Evolutionary conservation across 2,888 invertebrate genomes (phyloP), one percentile per base, ranked within the genome.

Genomic region (Selenia dentaria): DNA sequence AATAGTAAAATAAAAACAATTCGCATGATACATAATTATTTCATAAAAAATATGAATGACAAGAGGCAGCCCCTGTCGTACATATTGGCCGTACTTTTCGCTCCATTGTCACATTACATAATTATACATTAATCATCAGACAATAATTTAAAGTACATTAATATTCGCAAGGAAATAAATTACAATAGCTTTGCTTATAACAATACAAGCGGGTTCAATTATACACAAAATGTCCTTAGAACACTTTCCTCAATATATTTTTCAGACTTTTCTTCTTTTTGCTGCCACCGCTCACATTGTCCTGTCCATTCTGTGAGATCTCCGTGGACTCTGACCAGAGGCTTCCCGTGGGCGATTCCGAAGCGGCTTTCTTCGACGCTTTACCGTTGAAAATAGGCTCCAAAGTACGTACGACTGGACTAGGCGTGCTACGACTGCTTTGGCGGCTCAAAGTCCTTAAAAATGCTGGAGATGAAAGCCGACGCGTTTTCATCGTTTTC

Each of bases 241-340:
- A 96, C 74, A 96, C 94, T 91, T 95, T 96, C 65, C 93, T 95
- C 72, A 96, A 92, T 75, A 96, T 93, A 82, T 94, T 94, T 77
- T 94, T 95, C 58, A 96, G 91, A 67, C 94, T 92, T 70, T 94
- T 93, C 65, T 88, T 91, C 76, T 94, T 95, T 65, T 93, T 94
- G 49, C 76, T 67, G 18, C 74, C 68, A 41, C 65, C 82, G 39
- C 58, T 70, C 25, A 82, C 79, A 16, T 62, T 77, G 25, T 48
- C 47, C 9, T 71, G 81, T 10, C 85, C 84, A 47, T 81, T 83
- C 22, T 82, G 83, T 0, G 89, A 91, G 40, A 90, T 64, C 29
- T 90, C 91, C 1, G 89, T 90, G 0, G 88, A 86, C 32, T 90
- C 85, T 0, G 91, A 91, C 87, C 91, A 89, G 1, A 89, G 73